A percentile compares a stretch with the other conserved stretches of the same genome.
Conservation (phyloP, 2,113 vertebrate species). For the Myotis lucifugus region DNA sequence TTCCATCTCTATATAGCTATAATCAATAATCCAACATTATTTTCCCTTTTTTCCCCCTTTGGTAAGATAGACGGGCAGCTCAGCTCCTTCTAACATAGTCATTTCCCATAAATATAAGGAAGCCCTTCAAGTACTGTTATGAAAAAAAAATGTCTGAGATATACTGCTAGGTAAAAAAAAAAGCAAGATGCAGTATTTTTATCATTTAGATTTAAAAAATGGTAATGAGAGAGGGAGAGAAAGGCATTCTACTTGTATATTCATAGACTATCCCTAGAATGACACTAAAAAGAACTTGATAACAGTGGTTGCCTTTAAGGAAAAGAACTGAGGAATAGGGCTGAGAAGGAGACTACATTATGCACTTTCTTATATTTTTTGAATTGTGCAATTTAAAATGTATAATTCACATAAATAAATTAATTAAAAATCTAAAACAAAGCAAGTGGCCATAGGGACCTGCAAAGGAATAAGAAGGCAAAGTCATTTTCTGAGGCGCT, state of each 20-base stretch:
- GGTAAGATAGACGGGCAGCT: not conserved
- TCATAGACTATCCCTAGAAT: not conserved
- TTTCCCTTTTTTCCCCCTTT: not conserved
- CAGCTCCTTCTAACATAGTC: not conserved
- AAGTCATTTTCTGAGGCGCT: not conserved
- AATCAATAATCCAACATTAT: conserved; percentile 12
- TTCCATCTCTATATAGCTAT: not conserved
- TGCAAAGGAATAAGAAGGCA: not conserved
- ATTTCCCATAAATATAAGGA: conserved; percentile 23
- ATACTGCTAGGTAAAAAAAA: not conserved
- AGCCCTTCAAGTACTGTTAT: not conserved
- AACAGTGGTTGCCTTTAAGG: not conserved
- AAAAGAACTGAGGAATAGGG: not conserved
- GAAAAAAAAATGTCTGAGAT: not conserved
- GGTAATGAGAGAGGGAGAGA: not conserved
- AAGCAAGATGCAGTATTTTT: not conserved
- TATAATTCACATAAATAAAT: conserved; percentile 10
- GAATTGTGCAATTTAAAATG: not conserved
- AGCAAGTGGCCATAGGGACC: not conserved
- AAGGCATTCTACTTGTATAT: not conserved
- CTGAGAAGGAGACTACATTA: not conserved
- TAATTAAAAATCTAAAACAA: conserved; percentile 27
- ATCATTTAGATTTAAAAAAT: not conserved
- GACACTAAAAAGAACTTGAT: not conserved
- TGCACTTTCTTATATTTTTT: not conserved